phyloP scores from a whole-genome alignment of 2,888 invertebrate species.

The Micoletzkya japonica region DNA sequence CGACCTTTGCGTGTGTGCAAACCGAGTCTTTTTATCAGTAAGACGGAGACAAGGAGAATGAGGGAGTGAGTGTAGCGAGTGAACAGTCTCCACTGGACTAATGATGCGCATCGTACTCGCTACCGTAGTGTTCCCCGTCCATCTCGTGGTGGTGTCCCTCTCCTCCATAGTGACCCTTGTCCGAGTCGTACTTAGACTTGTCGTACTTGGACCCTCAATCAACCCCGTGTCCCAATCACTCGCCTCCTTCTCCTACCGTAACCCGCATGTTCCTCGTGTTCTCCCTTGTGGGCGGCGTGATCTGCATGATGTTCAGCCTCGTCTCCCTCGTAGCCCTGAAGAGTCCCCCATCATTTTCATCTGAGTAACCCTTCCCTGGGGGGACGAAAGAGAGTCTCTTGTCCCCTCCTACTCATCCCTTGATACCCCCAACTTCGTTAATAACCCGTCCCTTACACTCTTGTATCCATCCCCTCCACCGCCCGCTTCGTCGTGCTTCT shows the following conservation, averaged over 20 bases:
- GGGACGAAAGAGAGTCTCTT: too few species aligned
- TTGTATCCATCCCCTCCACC: conserved; percentile 26
- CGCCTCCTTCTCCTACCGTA: conserved; percentile 9
- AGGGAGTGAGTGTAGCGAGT: neutral
- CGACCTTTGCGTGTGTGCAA: too few species aligned
- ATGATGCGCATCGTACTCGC: conserved; percentile 20
- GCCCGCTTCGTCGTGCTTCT: conserved; percentile 24
- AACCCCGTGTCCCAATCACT: neutral
- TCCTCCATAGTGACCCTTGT: conserved; percentile 22
- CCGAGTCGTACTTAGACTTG: conserved; percentile 13
- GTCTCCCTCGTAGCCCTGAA: conserved; percentile 29
- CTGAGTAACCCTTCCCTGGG: too few species aligned
- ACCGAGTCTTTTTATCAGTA: too few species aligned
- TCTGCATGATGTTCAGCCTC: conserved; percentile 27
- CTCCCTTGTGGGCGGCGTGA: conserved; percentile 9
- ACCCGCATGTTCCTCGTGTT: conserved; percentile 6
- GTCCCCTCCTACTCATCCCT: too few species aligned
- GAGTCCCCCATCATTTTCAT: neutral
- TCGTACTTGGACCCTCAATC: conserved; percentile 28
- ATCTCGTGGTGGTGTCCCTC: conserved; percentile 19
- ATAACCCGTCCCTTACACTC: conserved; percentile 7
- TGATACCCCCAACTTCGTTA: too few species aligned
- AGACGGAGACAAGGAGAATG: too few species aligned
- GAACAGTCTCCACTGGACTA: neutral
- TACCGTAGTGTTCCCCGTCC: conserved; percentile 26